Conservation (phyloP, 2,888 invertebrate genomes). For the Heliconius ethilla region DNA sequence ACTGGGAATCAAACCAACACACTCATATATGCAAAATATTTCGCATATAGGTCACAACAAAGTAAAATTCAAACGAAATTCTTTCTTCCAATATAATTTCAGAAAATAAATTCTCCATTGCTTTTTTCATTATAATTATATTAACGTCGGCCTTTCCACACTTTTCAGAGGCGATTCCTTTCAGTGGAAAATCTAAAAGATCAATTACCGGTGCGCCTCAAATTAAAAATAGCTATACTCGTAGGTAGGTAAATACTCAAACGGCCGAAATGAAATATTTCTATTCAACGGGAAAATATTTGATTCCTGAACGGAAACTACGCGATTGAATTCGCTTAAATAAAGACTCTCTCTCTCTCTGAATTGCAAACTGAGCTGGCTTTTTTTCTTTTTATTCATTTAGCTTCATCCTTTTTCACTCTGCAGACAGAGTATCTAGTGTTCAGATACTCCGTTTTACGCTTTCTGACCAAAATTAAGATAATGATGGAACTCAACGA, state of each 20-base stretch:
- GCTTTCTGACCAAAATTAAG: too few relatives aligned
- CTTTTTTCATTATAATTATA: slow-evolving; percentile 5
- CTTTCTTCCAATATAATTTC: neutral
- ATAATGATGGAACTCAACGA: too few relatives aligned
- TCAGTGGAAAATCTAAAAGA: slow-evolving; percentile 11
- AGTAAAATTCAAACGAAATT: neutral
- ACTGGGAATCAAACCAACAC: neutral
- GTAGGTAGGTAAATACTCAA: neutral
- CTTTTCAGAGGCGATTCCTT: neutral
- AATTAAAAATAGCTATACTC: slow-evolving; percentile 16
- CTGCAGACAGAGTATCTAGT: neutral
- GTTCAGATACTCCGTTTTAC: too few relatives aligned
- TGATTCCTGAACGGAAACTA: slow-evolving; percentile 29
- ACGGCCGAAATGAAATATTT: slow-evolving; percentile 15
- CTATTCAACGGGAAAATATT: slow-evolving; percentile 18
- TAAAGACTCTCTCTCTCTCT: slow-evolving; percentile 20
- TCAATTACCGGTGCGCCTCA: slow-evolving; percentile 19
- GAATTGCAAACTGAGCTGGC: slow-evolving; percentile 31
- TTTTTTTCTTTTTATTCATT: neutral
- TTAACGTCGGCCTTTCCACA: neutral
- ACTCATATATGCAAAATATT: neutral
- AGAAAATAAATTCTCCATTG: neutral
- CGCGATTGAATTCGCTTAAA: slow-evolving; percentile 34
- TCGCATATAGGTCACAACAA: neutral
- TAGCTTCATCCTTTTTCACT: neutral